These are phyloP conservation scores for Tineola bisselliella DNA, from an alignment of 2,888 invertebrate species.

Conservation along the genomic window DNA sequence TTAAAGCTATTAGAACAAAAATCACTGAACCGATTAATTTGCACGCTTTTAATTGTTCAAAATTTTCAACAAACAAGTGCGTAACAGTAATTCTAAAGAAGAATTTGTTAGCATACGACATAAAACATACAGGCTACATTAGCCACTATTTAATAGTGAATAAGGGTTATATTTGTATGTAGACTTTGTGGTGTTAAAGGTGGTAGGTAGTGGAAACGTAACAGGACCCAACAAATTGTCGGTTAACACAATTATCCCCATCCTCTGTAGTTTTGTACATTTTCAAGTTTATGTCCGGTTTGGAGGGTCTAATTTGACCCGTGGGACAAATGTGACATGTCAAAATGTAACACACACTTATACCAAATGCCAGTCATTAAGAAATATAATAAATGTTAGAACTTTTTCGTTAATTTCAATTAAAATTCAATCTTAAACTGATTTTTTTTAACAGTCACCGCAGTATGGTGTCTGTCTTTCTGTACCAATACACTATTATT, in stretches of 20 bases:
- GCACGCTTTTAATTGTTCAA: background rate
- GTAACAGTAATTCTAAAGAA: background rate
- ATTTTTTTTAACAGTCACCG: too few relatives aligned
- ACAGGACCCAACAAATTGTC: slow-evolving; percentile 33
- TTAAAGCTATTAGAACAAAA: background rate
- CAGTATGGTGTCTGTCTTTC: too few relatives aligned
- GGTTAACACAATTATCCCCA: slow-evolving; percentile 42
- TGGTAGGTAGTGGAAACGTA: slow-evolving; percentile 8
- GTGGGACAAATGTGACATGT: background rate
- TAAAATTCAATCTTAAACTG: too few relatives aligned
- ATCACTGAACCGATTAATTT: background rate
- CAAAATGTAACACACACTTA: too few relatives aligned
- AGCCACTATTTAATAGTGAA: background rate
- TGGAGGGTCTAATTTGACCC: background rate
- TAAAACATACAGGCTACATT: background rate
- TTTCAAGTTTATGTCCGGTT: background rate
- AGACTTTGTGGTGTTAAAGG: background rate
- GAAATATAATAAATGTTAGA: too few relatives aligned
- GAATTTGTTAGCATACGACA: background rate
- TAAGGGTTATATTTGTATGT: background rate
- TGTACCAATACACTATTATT: too few relatives aligned
- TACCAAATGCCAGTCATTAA: too few relatives aligned
- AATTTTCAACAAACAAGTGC: background rate
- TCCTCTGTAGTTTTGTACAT: slow-evolving; percentile 15
- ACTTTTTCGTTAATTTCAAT: too few relatives aligned